phyloP scores from a whole-genome alignment of 2,888 invertebrate genomes.

The Ashinkailepas kermadecensis region DNA sequence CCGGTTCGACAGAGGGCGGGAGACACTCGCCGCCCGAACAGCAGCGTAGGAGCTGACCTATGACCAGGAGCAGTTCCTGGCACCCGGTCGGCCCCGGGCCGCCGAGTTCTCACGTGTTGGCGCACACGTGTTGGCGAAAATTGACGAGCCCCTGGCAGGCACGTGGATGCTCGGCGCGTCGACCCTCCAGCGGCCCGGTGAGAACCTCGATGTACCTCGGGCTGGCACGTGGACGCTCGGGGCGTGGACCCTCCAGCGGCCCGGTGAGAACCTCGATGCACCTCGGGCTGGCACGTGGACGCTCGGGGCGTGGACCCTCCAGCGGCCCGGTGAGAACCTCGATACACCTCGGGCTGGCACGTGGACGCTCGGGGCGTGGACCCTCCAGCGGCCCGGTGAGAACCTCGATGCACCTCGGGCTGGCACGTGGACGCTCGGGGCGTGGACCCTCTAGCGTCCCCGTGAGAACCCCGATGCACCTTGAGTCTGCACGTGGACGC shows the following conservation, averaged over 20 bases:
- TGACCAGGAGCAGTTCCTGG: neutral
- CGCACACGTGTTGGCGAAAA: neutral
- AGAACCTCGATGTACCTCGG: too few species aligned
- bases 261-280: neutral
- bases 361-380: too few species aligned
- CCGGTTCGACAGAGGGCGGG: neutral
- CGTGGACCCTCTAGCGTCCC: too few species aligned
- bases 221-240: too few species aligned
- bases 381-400: neutral
- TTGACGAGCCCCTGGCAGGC: neutral
- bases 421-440: too few species aligned
- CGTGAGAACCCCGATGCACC: too few species aligned
- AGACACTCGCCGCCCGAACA: neutral
- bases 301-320: neutral
- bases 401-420: too few species aligned
- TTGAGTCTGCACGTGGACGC: too few species aligned
- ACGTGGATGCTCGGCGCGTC: too few species aligned
- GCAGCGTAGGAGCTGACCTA: neutral
- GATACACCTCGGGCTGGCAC: too few species aligned
- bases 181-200: too few species aligned
- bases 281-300: neutral
- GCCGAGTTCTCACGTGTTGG: neutral
- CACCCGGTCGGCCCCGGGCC: neutral
- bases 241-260: too few species aligned
- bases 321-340: neutral